Conservation (phyloP, 35 echinoderm and acorn worm species). For the Stichopus chloronotus region DNA sequence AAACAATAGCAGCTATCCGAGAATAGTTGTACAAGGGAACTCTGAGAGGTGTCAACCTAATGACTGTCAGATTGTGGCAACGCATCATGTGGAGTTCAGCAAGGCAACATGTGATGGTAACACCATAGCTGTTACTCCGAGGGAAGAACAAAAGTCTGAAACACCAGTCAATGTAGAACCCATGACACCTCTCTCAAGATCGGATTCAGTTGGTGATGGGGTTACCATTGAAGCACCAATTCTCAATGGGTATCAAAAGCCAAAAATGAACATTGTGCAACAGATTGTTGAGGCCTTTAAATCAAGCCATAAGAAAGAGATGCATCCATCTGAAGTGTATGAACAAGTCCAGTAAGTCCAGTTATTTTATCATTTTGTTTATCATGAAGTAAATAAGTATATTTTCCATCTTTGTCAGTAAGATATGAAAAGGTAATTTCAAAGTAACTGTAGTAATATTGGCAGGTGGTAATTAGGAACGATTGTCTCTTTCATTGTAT, state of each 20-base stretch:
- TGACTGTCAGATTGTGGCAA: neutral
- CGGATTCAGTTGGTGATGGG: neutral
- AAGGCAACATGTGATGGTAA: neutral
- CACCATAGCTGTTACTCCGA: neutral
- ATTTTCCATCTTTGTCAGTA: neutral
- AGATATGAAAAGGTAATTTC: neutral
- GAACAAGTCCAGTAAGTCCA: conserved; percentile 78
- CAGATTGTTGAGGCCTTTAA: conserved; percentile 75
- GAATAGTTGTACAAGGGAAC: neutral
- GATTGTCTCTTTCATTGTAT: no score
- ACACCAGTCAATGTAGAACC: neutral
- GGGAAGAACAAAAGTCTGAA: neutral
- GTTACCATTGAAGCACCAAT: conserved; percentile 13
- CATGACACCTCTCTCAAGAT: neutral
- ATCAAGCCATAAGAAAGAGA: conserved; percentile 69
- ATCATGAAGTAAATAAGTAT: neutral
- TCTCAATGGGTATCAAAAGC: conserved; percentile 54
- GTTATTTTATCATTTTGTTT: neutral
- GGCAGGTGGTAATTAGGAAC: no score
- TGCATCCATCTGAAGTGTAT: conserved; percentile 84
- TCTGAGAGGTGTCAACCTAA: neutral
- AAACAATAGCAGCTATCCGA: conserved; percentile 36
- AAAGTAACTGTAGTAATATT: neutral
- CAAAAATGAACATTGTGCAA: conserved; percentile 66
- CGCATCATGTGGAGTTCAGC: neutral